phyloP scores from a whole-genome alignment of 2,888 invertebrate species.

The Ectemnius continuus region DNA sequence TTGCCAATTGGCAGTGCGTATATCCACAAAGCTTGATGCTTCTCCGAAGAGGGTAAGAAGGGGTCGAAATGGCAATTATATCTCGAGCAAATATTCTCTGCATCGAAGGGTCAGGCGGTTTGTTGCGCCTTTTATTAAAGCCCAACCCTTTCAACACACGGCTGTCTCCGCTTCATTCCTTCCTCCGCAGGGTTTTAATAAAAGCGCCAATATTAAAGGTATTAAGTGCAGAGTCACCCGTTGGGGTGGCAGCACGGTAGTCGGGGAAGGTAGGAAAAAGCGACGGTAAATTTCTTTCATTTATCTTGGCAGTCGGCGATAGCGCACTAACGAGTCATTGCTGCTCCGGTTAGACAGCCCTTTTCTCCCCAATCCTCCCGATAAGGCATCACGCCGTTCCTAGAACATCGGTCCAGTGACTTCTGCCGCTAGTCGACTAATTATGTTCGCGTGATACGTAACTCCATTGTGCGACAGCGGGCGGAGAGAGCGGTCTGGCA shows the following conservation, averaged over 20 bases:
- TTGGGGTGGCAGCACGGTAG: conserved; percentile 11
- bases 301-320: conserved; percentile 17
- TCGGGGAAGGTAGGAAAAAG: conserved; percentile 11
- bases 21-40: too few species aligned
- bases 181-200: conserved; percentile 58
- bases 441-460: too few species aligned
- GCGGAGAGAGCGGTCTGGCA: too few species aligned
- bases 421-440: conserved; percentile 5
- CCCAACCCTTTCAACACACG: conserved; percentile 17
- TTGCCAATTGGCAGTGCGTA: too few species aligned
- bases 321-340: conserved; percentile 21
- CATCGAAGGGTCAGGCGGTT: conserved; percentile 42
- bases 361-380: neutral
- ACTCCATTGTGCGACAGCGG: too few species aligned
- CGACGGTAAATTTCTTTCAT: conserved; percentile 44
- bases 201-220: conserved; percentile 64
- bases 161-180: conserved; percentile 13
- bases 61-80: conserved; percentile 53
- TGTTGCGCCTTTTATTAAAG: conserved; percentile 62
- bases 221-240: conserved; percentile 60
- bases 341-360: neutral
- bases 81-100: conserved; percentile 61
- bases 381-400: neutral
- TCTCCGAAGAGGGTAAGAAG: neutral
- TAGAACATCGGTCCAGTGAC: neutral